These are phyloP conservation scores for Cyanoderma ruficeps DNA, from an alignment of 2,113 vertebrate genomes.

Conservation along the genomic window DNA sequence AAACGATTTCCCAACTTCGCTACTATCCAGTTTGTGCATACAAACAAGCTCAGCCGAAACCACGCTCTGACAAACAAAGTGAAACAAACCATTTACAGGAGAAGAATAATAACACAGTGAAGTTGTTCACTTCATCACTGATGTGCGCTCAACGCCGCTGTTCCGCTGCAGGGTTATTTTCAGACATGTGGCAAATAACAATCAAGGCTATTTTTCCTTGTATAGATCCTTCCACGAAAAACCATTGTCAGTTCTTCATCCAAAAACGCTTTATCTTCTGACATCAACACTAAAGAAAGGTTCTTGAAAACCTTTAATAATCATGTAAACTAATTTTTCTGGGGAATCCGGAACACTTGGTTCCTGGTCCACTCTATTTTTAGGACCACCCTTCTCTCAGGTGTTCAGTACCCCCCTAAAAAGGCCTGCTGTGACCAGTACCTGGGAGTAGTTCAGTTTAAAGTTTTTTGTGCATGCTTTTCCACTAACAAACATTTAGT, in stretches of 20 bases:
- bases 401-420: not conserved
- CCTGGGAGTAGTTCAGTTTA: accelerated
- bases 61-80: not conserved
- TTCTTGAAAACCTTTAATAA: not conserved
- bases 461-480: not conserved
- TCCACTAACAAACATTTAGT: not conserved
- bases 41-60: not conserved
- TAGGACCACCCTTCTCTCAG: not conserved
- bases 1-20: not conserved
- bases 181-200: not conserved
- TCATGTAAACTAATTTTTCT: not conserved
- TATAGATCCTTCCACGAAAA: not conserved
- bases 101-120: not conserved
- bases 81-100: not conserved
- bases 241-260: not conserved
- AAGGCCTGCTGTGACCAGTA: not conserved
- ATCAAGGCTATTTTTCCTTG: not conserved
- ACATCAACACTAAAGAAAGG: not conserved
- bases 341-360: accelerated
- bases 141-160: not conserved
- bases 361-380: not conserved
- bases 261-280: not conserved
- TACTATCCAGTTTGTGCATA: not conserved
- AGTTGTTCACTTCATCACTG: not conserved
- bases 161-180: not conserved